phyloP scores from a whole-genome alignment of 2,797 vertebrate species.

The Holocentrus rufus region DNA sequence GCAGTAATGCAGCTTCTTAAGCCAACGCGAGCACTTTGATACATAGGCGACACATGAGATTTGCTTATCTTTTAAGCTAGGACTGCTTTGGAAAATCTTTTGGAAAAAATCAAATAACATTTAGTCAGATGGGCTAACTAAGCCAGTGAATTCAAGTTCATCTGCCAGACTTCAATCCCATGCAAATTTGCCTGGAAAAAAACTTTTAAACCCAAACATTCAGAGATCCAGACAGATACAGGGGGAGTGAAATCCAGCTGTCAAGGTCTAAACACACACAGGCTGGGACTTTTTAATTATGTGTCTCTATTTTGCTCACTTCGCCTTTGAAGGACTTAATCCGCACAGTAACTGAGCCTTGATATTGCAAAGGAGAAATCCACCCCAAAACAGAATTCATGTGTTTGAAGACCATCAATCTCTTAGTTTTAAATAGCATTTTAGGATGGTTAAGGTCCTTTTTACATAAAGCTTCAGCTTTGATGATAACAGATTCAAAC shows the following conservation, averaged over 20 bases:
- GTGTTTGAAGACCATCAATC: not conserved
- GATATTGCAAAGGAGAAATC: conserved; percentile 28
- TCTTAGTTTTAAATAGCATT: too few species aligned
- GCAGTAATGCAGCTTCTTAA: conserved; percentile 6
- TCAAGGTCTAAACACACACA: conserved; percentile 8
- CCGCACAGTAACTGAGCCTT: not conserved
- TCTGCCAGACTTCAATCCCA: conserved; percentile 27
- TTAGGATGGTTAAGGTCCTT: too few species aligned
- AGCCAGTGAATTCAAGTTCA: not conserved
- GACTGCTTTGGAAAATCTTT: conserved; percentile 8
- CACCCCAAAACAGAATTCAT: not conserved
- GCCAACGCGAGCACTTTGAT: conserved; percentile 5
- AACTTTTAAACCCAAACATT: not conserved
- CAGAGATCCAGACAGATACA: conserved; percentile 12
- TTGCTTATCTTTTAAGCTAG: conserved; percentile 18
- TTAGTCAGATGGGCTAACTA: not conserved
- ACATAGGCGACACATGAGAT: conserved; percentile 4
- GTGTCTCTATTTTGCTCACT: conserved; percentile 20
- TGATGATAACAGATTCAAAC: too few species aligned
- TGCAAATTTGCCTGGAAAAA: conserved; percentile 27
- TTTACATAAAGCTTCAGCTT: too few species aligned
- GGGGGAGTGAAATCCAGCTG: not conserved
- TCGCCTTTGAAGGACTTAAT: conserved; percentile 39
- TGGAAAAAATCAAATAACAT: conserved; percentile 1
- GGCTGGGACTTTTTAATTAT: not conserved